A percentile compares a stretch with the other conserved stretches of the same genome.
These are phyloP conservation scores for Dryadula phaetusa DNA, from an alignment of 2,888 invertebrate genomes.

Conservation along the genomic window DNA sequence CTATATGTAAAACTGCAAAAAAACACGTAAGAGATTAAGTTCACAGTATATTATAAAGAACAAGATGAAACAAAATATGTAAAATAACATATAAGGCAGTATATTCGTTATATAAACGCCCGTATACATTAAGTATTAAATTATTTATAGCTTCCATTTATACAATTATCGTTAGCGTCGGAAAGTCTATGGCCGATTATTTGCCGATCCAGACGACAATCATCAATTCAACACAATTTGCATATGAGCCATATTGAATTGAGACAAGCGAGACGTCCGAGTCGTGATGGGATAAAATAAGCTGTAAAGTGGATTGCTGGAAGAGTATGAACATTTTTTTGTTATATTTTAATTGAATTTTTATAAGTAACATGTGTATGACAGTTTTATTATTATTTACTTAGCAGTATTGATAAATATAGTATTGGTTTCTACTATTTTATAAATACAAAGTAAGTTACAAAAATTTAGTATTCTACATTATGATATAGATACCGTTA, in stretches of 20 bases:
- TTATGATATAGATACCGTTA: too few species aligned
- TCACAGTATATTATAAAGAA: too few species aligned
- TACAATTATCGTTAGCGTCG: constrained; percentile 2
- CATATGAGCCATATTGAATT: constrained; percentile 76
- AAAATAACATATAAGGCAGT: neutral
- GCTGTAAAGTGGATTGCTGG: constrained; percentile 46
- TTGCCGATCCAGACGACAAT: constrained; percentile 74
- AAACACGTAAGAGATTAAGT: too few species aligned
- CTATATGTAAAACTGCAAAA: too few species aligned
- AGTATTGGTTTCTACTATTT: too few species aligned
- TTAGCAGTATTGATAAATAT: too few species aligned
- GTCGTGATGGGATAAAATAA: constrained; percentile 55
- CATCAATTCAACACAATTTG: constrained; percentile 77
- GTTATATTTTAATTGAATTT: neutral
- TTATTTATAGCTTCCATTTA: constrained; percentile 3
- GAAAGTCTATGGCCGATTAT: constrained; percentile 62
- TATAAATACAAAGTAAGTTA: too few species aligned
- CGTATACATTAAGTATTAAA: neutral
- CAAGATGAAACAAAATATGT: too few species aligned
- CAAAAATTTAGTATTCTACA: too few species aligned
- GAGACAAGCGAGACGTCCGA: constrained; percentile 65
- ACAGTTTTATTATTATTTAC: too few species aligned
- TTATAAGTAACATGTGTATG: too few species aligned
- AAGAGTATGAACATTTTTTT: constrained; percentile 35
- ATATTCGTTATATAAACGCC: neutral